Percentiles rank a stretch among this genome's conserved stretches.
Evolutionary conservation across 2,113 vertebrate species (phyloP).

Genomic region (Crypturellus undulatus): DNA sequence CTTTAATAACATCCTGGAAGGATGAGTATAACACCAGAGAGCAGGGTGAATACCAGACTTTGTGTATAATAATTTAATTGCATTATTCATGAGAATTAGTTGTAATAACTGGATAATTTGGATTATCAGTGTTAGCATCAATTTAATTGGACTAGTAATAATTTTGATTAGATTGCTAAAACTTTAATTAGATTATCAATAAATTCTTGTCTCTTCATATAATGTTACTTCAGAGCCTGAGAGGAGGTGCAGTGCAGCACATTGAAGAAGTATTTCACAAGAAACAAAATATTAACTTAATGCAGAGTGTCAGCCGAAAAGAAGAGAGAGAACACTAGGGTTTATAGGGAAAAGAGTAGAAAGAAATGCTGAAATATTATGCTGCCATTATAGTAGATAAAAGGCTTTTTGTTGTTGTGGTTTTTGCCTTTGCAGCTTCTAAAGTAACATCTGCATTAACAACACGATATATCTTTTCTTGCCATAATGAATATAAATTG

Average conservation of each 20-base stretch:
- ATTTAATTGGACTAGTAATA: background rate
- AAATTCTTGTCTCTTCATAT: background rate
- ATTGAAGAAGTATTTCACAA: background rate
- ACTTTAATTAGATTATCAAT: background rate
- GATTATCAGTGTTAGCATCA: accelerated
- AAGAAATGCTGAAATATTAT: background rate
- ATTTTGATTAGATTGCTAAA: background rate
- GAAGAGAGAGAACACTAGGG: background rate
- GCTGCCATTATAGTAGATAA: background rate
- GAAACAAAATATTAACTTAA: background rate
- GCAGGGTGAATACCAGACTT: background rate
- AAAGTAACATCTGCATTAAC: background rate
- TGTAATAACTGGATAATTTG: background rate
- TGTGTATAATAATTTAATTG: background rate
- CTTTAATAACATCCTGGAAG: background rate
- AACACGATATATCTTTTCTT: background rate
- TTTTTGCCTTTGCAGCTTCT: background rate
- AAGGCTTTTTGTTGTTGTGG: background rate
- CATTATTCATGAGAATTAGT: background rate
- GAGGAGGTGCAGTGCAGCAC: background rate
- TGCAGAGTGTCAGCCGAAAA: background rate
- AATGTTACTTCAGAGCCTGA: background rate
- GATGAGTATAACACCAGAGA: background rate
- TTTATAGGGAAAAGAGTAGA: background rate
- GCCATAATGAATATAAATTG: background rate